A percentile compares a stretch with the other conserved stretches of the same genome.
Evolutionary conservation across 2,797 vertebrate species (phyloP).

Genomic region (Epinephelus coioides): DNA sequence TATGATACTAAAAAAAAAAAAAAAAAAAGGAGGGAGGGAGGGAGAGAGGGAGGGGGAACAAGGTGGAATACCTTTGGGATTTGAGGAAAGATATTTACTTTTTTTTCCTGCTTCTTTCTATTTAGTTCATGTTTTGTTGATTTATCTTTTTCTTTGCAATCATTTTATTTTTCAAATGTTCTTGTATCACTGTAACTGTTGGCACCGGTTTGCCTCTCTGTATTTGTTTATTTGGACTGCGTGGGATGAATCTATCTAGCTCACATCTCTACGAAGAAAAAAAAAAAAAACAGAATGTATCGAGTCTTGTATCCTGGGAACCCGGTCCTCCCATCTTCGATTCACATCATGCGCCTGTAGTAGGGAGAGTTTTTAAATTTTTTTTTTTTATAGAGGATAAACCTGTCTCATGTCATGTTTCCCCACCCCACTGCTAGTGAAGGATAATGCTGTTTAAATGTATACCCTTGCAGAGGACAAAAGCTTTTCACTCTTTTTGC

Average conservation of each 20-base stretch:
- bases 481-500: constrained; percentile 91
- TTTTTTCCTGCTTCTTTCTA: constrained; percentile 52
- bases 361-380: constrained; percentile 38
- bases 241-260: constrained; percentile 84
- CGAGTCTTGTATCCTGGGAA: constrained; percentile 81
- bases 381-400: constrained; percentile 44
- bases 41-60: constrained; percentile 15
- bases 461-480: constrained; percentile 83
- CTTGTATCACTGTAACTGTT: constrained; percentile 82
- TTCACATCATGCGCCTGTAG: constrained; percentile 68
- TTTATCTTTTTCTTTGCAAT: constrained; percentile 62
- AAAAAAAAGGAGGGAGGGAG: neutral
- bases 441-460: constrained; percentile 80
- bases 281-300: constrained; percentile 70
- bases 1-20: constrained; percentile 62
- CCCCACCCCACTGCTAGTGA: constrained; percentile 65
- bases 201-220: constrained; percentile 82
- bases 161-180: constrained; percentile 70
- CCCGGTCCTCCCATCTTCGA: constrained; percentile 77
- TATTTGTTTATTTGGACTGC: constrained; percentile 87
- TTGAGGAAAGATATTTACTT: constrained; percentile 57
- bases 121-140: constrained; percentile 57
- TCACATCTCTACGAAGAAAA: constrained; percentile 69
- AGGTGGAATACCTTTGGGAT: constrained; percentile 60
- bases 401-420: constrained; percentile 65